Base-by-base conservation (phyloP, 1,140 invertebrate genomes). In the Eurosta solidaginis region DNA sequence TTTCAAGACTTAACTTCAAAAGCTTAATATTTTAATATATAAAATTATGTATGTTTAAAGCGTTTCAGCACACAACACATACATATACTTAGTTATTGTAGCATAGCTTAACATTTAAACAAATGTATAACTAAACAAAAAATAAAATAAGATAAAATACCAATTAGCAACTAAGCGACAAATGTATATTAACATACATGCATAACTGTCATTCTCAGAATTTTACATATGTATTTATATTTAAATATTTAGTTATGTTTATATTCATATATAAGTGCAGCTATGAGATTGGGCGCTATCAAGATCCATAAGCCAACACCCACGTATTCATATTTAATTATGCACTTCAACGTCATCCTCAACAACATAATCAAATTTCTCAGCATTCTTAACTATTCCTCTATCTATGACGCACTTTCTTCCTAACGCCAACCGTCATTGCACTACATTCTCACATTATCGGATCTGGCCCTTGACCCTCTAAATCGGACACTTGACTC, bases 401-500 rank as follows among this genome's bases (percentile, higher is more conserved):
- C 1, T 25, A 20, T 68, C 40, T 68, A n/a, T 20, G 59, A 10
- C 54, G 54, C 27, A 17, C 29, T 68, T 68, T 36, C 9, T 33
- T 20, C 59, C 29, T 40, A 1, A 36, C 33, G 33, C 59, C 59
- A 68, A 68, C 59, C 59, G 59, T 5, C 14, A 40, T 40, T 68
- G 59, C 59, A 68, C 59, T n/a, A n/a, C 54, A 63, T 25, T 79
- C 82, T 87, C 85, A 87, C 85, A 87, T 87, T 77, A 87, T 87
- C 79, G 86, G 86, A 78, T 85, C 86, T 44, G 86, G 86, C 22
- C 86, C 86, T 78, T 87, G 86, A 44, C 85, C 85, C 78, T 88
- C 86, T 74, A 88, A 77, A 80, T 88, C 86, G 22, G 87, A 85
- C 10, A 93, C 91, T 86, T 94, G 93, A 81, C 92, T 95, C 47